Conservation (phyloP, 1,140 invertebrate genomes). For the Apis dorsata region DNA sequence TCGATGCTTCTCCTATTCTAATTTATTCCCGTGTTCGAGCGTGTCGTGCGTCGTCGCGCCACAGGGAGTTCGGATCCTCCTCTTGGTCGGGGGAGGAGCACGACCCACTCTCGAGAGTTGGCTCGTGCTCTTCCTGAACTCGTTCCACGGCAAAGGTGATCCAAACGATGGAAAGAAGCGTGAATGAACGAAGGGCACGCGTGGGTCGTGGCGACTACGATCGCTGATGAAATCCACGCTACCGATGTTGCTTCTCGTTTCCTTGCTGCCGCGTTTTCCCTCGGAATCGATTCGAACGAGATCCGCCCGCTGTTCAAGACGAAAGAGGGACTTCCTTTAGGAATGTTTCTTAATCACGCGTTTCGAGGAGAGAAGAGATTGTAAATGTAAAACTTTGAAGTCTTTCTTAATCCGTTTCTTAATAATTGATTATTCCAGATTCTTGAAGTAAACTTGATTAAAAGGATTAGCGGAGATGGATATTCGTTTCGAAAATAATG, state of each 20-base stretch:
- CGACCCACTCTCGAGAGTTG: not conserved
- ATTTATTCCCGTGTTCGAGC: not conserved
- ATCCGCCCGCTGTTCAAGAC: not conserved
- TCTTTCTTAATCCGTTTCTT: too few species aligned
- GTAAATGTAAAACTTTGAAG: too few species aligned
- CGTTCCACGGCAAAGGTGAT: not conserved
- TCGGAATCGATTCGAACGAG: not conserved
- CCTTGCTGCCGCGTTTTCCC: not conserved
- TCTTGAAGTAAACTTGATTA: too few species aligned
- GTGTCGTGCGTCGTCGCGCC: not conserved
- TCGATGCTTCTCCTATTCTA: not conserved
- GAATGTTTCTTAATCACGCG: too few species aligned
- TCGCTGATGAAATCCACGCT: slow-evolving; percentile 20
- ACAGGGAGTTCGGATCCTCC: not conserved
- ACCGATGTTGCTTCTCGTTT: not conserved
- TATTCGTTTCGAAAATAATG: not conserved
- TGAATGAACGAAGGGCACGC: slow-evolving; percentile 48
- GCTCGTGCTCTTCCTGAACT: not conserved
- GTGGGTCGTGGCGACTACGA: slow-evolving; percentile 21
- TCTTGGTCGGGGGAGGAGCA: not conserved
- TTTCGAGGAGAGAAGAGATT: too few species aligned
- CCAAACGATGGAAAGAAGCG: not conserved
- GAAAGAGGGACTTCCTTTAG: too few species aligned
- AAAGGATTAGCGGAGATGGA: too few species aligned
- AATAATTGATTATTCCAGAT: too few species aligned